These are phyloP conservation scores for Mesoligia furuncula DNA, from an alignment of 2,888 invertebrate species.

Conservation along the genomic window DNA sequence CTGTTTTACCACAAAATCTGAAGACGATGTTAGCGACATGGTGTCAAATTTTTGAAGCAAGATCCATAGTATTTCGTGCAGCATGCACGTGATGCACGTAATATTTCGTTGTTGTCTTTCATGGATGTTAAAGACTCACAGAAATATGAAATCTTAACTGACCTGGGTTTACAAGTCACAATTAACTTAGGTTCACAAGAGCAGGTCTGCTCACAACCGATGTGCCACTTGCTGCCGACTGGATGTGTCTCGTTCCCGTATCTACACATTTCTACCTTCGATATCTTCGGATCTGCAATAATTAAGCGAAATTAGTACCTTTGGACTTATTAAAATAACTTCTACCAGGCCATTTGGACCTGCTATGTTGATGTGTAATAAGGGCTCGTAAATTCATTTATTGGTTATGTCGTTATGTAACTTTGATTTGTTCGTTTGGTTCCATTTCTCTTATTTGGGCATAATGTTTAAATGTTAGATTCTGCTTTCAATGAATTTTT, in stretches of 20 bases:
- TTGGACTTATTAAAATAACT: neutral
- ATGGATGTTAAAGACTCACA: no score
- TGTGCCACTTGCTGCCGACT: slow-evolving; percentile 93
- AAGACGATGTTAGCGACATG: no score
- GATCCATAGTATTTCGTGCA: no score
- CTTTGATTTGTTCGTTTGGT: neutral
- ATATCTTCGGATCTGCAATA: slow-evolving; percentile 77
- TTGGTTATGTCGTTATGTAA: neutral
- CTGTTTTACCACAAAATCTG: no score
- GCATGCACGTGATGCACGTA: no score
- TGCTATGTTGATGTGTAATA: neutral
- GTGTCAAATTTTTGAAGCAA: no score
- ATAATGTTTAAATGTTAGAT: neutral
- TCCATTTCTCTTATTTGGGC: neutral
- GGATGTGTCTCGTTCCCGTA: slow-evolving; percentile 93
- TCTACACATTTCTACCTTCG: slow-evolving; percentile 84
- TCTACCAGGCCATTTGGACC: neutral
- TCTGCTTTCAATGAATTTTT: neutral
- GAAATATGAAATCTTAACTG: neutral
- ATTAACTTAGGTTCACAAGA: slow-evolving; percentile 93
- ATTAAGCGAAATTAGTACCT: neutral
- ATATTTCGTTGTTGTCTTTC: no score
- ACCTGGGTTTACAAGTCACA: slow-evolving; percentile 94
- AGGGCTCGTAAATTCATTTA: no score
- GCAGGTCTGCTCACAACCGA: slow-evolving; percentile 95